Conservation (phyloP, 2,888 invertebrate genomes). For the Aethes cnicana region DNA sequence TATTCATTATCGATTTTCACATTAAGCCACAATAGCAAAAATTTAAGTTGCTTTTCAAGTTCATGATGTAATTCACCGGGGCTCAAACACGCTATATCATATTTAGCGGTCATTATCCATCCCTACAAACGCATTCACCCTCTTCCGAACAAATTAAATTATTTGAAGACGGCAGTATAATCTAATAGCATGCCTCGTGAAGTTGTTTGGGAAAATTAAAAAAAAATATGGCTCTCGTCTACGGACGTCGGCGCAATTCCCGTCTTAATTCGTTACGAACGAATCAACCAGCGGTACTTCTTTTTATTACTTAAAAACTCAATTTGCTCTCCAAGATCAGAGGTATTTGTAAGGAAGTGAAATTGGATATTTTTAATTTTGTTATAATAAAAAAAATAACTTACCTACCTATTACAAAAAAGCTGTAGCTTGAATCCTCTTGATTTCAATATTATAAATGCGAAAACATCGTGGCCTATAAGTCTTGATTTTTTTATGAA, state of each 20-base stretch:
- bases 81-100: constrained; percentile 14
- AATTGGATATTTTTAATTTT: not conserved
- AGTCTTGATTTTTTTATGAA: too few relatives aligned
- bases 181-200: constrained; percentile 64
- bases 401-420: too few relatives aligned
- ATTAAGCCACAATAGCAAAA: too few relatives aligned
- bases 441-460: not conserved
- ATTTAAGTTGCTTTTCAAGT: too few relatives aligned
- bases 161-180: constrained; percentile 62
- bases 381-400: not conserved
- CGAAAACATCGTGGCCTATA: too few relatives aligned
- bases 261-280: constrained; percentile 74
- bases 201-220: constrained; percentile 78
- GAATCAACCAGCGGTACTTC: constrained; percentile 44
- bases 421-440: not conserved
- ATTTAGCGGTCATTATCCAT: constrained; percentile 32
- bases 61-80: too few relatives aligned
- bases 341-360: constrained; percentile 4
- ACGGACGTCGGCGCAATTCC: constrained; percentile 75
- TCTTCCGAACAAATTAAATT: constrained; percentile 66
- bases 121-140: constrained; percentile 46
- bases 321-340: constrained; percentile 10
- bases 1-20: too few relatives aligned
- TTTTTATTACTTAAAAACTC: constrained; percentile 27
- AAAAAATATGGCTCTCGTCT: constrained; percentile 64